Evolutionary conservation across 1,140 invertebrate genomes (phyloP).

Genomic region (Acromyrmex charruanus): DNA sequence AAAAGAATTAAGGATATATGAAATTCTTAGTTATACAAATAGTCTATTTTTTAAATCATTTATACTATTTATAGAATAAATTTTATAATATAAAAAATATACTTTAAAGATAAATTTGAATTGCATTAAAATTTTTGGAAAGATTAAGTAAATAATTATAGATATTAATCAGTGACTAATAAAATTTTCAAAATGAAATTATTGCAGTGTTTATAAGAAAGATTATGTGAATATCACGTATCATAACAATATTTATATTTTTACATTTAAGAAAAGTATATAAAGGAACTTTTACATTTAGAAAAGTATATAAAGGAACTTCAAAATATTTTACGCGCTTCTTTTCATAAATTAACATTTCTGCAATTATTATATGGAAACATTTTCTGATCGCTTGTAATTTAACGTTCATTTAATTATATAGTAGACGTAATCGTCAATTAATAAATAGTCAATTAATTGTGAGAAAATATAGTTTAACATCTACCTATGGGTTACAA

Average conservation of each 20-base stretch:
- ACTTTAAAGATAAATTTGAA: background rate
- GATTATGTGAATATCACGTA: background rate
- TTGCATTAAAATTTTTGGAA: background rate
- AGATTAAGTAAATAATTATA: background rate
- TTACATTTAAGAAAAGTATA: background rate
- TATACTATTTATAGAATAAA: background rate
- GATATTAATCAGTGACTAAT: slow-evolving; percentile 4
- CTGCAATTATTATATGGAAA: background rate
- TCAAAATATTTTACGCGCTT: background rate
- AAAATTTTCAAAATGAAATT: background rate
- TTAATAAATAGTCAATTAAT: slow-evolving; percentile 4
- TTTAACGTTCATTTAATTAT: background rate
- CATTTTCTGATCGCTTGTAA: background rate
- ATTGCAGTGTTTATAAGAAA: background rate
- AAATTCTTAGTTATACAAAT: background rate
- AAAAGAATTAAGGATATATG: background rate
- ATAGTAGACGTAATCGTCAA: background rate
- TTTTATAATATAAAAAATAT: background rate
- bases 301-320: background rate
- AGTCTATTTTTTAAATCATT: background rate
- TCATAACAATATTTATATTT: background rate
- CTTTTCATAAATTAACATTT: slow-evolving; percentile 2
- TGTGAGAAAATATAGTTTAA: background rate
- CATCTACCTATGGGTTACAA: too few species aligned
- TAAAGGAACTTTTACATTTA: background rate